A percentile compares a stretch with the other conserved stretches of the same genome.
These are phyloP conservation scores for Steromphala cineraria DNA, from an alignment of 2,888 invertebrate genomes.

Conservation along the genomic window DNA sequence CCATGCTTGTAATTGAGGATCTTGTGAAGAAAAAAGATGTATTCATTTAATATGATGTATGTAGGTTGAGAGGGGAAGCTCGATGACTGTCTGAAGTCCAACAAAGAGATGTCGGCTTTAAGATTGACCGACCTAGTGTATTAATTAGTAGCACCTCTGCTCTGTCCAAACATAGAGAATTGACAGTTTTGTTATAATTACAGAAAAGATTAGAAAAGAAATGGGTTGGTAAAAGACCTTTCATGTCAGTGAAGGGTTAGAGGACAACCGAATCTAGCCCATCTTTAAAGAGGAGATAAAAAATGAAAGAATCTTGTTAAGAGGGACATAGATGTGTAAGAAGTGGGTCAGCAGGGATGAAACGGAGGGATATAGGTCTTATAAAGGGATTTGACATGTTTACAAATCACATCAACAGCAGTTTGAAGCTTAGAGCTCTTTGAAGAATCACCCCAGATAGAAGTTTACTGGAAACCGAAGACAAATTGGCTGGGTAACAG, in stretches of 20 bases:
- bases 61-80: not conserved
- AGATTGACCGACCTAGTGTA: not conserved
- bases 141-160: not conserved
- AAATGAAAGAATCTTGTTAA: no score
- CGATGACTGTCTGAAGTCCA: not conserved
- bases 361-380: no score
- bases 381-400: no score
- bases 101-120: not conserved
- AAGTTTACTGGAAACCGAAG: no score
- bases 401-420: no score
- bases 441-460: no score
- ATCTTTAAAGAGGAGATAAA: not conserved
- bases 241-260: not conserved
- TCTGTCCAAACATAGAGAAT: not conserved
- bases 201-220: not conserved
- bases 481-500: no score
- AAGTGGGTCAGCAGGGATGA: no score
- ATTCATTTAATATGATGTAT: constrained; percentile 19
- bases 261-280: not conserved
- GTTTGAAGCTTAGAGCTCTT: no score
- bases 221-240: constrained; percentile 1
- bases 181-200: not conserved
- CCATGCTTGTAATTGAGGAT: constrained; percentile 15
- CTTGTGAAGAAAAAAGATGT: constrained; percentile 3
- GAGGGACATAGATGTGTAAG: no score